These are phyloP conservation scores for Alethe diademata DNA, from an alignment of 2,113 vertebrate genomes.

Conservation along the genomic window DNA sequence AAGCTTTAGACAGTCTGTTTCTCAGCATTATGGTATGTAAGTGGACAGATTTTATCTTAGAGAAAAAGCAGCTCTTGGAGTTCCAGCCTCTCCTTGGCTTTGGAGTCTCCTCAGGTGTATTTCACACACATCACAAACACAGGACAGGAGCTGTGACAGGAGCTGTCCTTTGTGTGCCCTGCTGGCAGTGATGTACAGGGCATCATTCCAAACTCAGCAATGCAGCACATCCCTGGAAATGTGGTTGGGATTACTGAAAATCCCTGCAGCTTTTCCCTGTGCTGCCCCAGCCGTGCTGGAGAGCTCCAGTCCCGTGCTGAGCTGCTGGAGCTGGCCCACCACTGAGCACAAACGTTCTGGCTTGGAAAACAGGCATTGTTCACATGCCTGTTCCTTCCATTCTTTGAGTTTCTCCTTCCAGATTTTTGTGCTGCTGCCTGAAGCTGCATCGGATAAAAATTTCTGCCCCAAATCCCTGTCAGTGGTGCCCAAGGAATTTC, in stretches of 20 bases:
- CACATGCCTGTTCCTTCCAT: not conserved
- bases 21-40: not conserved
- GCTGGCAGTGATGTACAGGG: not conserved
- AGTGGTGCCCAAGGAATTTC: fast-evolving
- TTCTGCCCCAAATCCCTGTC: too few relatives aligned
- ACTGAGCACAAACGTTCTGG: not conserved
- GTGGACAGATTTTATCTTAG: not conserved
- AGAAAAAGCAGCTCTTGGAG: not conserved
- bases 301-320: not conserved
- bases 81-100: not conserved
- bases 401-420: not conserved
- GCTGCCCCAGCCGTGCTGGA: not conserved
- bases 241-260: not conserved
- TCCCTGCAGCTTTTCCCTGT: not conserved
- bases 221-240: fast-evolving
- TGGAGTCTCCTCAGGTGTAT: not conserved
- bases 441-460: too few relatives aligned
- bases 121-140: fast-evolving
- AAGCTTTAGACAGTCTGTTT: not conserved
- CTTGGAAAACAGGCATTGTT: fast-evolving
- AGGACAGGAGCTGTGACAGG: not conserved
- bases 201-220: not conserved
- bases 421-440: not conserved
- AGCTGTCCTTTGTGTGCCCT: not conserved
- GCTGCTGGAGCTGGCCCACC: not conserved